Conservation (phyloP, 1,140 invertebrate species). For the Pissodes strobi region DNA sequence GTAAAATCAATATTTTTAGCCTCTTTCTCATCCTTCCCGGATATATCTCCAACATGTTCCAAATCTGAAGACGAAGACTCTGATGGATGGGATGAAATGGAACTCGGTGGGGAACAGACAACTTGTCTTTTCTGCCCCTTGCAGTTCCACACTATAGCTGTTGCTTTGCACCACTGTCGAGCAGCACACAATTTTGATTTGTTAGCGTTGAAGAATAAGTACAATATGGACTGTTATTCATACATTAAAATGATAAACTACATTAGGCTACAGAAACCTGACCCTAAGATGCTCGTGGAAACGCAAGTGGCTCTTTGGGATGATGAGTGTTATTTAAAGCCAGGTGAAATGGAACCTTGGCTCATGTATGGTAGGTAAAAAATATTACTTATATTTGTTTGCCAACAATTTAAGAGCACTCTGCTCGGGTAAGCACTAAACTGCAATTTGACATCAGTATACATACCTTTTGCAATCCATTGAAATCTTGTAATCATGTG, state of each 20-base stretch:
- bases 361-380: conserved; percentile 78
- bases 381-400: too few relatives aligned
- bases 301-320: conserved; percentile 66
- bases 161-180: conserved; percentile 63
- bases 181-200: conserved; percentile 73
- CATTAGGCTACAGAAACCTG: conserved; percentile 69
- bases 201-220: conserved; percentile 66
- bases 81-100: conserved; percentile 56
- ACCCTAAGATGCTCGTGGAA: conserved; percentile 62
- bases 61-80: conserved; percentile 51
- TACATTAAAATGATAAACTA: conserved; percentile 91
- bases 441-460: too few relatives aligned
- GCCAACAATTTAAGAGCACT: too few relatives aligned
- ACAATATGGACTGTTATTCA: conserved; percentile 80
- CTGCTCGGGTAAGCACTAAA: too few relatives aligned
- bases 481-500: too few relatives aligned
- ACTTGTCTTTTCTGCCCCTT: conserved; percentile 65
- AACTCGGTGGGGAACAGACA: conserved; percentile 53
- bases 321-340: conserved; percentile 79
- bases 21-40: too few relatives aligned
- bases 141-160: conserved; percentile 59
- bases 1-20: conserved; percentile 28
- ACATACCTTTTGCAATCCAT: too few relatives aligned
- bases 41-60: conserved; percentile 12
- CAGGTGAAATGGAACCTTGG: conserved; percentile 79